Conservation (phyloP, 1,140 invertebrate species). For the Pogonomyrmex californicus region DNA sequence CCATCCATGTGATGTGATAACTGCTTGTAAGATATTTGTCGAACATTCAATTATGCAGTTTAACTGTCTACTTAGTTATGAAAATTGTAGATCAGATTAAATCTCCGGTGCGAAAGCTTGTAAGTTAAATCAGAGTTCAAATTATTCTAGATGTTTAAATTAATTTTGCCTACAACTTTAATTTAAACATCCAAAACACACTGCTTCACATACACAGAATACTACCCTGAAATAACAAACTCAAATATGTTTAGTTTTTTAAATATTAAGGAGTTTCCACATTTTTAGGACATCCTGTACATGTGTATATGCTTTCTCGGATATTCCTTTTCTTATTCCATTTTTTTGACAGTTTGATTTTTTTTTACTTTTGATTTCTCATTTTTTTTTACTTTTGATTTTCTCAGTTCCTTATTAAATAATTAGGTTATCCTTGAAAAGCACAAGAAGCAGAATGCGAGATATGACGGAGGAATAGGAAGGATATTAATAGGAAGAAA, state of each 20-base stretch:
- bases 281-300: too few species aligned
- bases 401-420: background rate
- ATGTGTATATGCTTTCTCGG: too few species aligned
- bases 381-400: background rate
- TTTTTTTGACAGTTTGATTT: background rate
- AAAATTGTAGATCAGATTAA: background rate
- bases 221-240: too few species aligned
- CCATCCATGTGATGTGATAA: slow-evolving; percentile 1
- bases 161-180: too few species aligned
- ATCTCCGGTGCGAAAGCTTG: background rate
- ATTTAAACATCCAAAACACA: too few species aligned
- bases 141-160: background rate
- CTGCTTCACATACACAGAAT: too few species aligned
- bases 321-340: background rate
- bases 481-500: background rate
- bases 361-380: background rate
- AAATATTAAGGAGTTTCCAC: too few species aligned
- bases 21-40: background rate
- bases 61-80: background rate
- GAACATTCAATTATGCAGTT: background rate
- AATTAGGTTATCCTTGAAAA: background rate
- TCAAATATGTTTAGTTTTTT: too few species aligned
- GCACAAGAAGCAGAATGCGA: background rate
- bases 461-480: background rate
- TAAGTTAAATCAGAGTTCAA: background rate